Evolutionary conservation across 2,113 vertebrate genomes (phyloP).

Genomic region (Calypte anna): DNA sequence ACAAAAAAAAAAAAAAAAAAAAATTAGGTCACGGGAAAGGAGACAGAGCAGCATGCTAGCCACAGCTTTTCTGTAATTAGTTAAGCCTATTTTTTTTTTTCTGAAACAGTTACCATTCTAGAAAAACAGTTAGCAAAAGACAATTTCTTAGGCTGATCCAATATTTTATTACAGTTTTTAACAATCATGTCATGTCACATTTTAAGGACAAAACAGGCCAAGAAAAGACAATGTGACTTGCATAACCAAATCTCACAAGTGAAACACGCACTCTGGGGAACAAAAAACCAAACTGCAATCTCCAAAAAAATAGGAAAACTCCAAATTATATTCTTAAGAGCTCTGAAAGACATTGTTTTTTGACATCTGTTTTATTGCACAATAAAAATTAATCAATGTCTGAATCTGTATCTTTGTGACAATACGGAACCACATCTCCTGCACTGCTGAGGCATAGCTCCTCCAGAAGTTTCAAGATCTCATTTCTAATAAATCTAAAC

Average conservation of each 20-base stretch:
- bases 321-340: conserved; percentile 40
- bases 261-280: conserved; percentile 39
- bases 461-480: not conserved
- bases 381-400: conserved; percentile 44
- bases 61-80: conserved; percentile 44
- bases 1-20: not conserved
- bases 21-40: conserved; percentile 55
- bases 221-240: conserved; percentile 61
- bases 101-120: conserved; percentile 15
- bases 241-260: conserved; percentile 45
- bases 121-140: conserved; percentile 20
- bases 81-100: not conserved
- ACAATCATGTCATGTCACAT: conserved; percentile 33
- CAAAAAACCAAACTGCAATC: conserved; percentile 27
- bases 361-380: conserved; percentile 64
- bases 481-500: conserved; percentile 28
- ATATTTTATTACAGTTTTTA: conserved; percentile 43
- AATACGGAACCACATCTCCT: conserved; percentile 31
- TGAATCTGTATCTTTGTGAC: conserved; percentile 30
- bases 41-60: conserved; percentile 7
- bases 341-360: conserved; percentile 59
- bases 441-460: not conserved
- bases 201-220: conserved; percentile 36
- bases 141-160: not conserved
- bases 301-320: conserved; percentile 51